A percentile compares a stretch with the other conserved stretches of the same genome.
Conservation (phyloP, 2,113 vertebrate genomes). For the Parotia lawesii region DNA sequence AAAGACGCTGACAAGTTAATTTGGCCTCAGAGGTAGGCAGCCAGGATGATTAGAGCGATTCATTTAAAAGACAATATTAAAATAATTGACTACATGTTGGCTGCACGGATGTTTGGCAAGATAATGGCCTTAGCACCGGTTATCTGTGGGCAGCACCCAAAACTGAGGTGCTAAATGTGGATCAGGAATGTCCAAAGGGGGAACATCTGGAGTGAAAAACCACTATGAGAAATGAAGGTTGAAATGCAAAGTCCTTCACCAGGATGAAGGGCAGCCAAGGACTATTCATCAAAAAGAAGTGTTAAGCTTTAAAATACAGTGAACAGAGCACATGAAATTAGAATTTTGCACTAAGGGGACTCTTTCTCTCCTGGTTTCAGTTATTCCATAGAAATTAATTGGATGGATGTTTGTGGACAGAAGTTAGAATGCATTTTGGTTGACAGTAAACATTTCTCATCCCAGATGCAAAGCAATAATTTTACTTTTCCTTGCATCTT, state of each 20-base stretch:
- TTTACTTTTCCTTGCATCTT: conserved; percentile 45
- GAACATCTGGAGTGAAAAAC: neutral
- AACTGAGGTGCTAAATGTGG: neutral
- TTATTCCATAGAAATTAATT: conserved; percentile 39
- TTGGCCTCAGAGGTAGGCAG: conserved; percentile 20
- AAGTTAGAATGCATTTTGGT: conserved; percentile 43
- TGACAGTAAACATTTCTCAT: conserved; percentile 62
- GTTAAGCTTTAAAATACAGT: neutral
- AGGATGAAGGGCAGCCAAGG: neutral
- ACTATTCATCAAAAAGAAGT: neutral
- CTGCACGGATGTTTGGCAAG: neutral
- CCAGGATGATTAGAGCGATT: neutral
- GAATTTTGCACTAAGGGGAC: neutral
- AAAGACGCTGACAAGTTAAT: conserved; percentile 34
- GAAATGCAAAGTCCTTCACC: neutral
- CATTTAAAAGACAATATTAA: conserved; percentile 50
- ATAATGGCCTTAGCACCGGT: neutral
- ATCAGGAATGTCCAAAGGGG: neutral
- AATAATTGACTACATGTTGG: conserved; percentile 12
- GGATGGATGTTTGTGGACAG: conserved; percentile 24
- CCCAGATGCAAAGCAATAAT: conserved; percentile 25
- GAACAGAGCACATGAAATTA: neutral
- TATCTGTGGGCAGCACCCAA: conserved; percentile 12
- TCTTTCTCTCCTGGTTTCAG: conserved; percentile 9
- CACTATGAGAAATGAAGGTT: neutral